Conservation (phyloP, 2,888 invertebrate genomes). For the Conus canariensis region DNA sequence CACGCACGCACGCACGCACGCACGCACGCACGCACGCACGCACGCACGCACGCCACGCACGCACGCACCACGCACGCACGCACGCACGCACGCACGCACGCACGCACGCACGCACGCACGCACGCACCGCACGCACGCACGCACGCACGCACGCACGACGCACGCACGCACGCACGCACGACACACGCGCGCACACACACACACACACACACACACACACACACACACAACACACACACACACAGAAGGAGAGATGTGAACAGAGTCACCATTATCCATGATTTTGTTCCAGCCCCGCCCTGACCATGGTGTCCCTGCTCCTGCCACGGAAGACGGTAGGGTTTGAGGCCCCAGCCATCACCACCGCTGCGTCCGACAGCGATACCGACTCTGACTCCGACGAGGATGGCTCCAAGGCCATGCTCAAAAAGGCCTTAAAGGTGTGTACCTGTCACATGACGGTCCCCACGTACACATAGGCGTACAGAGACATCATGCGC, state of each 20-base stretch:
- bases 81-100: too few relatives aligned
- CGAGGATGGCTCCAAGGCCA: neutral
- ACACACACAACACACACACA: neutral
- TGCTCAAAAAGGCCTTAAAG: slow-evolving; percentile 29
- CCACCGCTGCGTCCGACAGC: neutral
- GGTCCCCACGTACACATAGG: neutral
- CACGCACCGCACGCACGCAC: neutral
- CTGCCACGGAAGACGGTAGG: slow-evolving; percentile 25
- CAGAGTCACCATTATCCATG: neutral
- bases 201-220: slow-evolving; percentile 1
- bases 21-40: neutral
- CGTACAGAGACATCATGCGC: neutral
- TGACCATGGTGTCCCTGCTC: slow-evolving; percentile 29
- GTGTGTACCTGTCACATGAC: neutral
- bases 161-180: neutral
- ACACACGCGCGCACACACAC: neutral
- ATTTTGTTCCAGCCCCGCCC: neutral
- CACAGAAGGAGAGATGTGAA: too few relatives aligned
- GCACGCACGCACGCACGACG: neutral
- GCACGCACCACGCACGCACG: too few relatives aligned
- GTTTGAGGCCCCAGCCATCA: slow-evolving; percentile 11
- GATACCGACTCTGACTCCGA: slow-evolving; percentile 8
- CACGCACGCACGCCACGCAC: neutral
- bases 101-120: too few relatives aligned
- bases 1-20: neutral